These are phyloP conservation scores for Patiria pectinifera DNA, from an alignment of 53 echinoderm and acorn worm genomes.

Conservation along the genomic window DNA sequence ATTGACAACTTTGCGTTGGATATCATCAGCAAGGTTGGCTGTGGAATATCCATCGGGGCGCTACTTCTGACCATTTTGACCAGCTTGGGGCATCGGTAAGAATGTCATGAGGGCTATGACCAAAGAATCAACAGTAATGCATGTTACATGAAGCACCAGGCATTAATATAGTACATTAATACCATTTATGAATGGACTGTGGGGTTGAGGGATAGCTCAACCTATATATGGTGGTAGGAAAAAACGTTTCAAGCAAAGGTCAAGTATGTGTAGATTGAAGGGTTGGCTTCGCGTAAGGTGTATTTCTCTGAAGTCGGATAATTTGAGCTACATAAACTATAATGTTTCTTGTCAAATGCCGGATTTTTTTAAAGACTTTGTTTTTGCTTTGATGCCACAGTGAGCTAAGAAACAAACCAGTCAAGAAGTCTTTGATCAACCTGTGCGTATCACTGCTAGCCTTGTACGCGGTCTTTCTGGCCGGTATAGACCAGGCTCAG, in stretches of 20 bases:
- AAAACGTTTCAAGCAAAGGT: too few species aligned
- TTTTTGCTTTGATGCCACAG: background rate
- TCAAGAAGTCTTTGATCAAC: background rate
- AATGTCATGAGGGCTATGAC: background rate
- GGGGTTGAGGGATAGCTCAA: too few species aligned
- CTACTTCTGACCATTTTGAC: slow-evolving; percentile 54
- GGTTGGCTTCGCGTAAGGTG: too few species aligned
- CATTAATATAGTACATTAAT: background rate
- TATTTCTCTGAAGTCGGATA: too few species aligned
- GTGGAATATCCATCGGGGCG: slow-evolving; percentile 51
- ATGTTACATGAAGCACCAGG: too few species aligned
- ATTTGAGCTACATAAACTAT: background rate
- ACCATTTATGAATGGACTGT: too few species aligned
- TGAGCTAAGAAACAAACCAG: slow-evolving; percentile 9
- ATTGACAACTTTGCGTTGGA: background rate
- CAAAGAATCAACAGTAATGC: too few species aligned
- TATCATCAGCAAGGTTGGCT: slow-evolving; percentile 63
- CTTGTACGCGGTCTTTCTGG: slow-evolving; percentile 49
- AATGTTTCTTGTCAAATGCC: background rate
- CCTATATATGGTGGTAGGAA: too few species aligned
- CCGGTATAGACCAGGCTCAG: slow-evolving; percentile 75
- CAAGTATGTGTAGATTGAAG: too few species aligned
- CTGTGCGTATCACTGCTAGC: too few species aligned
- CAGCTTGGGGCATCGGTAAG: slow-evolving; percentile 47
- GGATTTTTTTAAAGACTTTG: background rate